Evolutionary conservation across 2,888 invertebrate species (phyloP).

Genomic region (Folsomia manolachei): DNA sequence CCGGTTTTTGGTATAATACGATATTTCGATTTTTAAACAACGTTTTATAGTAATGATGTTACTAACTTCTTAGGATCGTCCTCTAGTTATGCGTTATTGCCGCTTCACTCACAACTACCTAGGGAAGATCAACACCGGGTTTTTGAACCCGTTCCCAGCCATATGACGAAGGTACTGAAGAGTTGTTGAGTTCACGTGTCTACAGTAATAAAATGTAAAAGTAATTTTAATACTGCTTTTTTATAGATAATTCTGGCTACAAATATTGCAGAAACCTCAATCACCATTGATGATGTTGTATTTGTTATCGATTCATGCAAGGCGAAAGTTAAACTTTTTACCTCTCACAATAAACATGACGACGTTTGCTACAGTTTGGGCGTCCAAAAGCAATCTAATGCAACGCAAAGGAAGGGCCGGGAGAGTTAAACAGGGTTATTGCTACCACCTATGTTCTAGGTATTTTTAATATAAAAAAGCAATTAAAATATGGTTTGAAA

Average conservation of each 20-base stretch:
- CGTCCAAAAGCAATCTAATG: conserved; percentile 88
- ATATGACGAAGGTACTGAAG: conserved; percentile 77
- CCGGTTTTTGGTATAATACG: conserved; percentile 64
- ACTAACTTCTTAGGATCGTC: background rate
- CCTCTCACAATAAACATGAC: conserved; percentile 82
- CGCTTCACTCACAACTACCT: conserved; percentile 96
- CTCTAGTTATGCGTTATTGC: conserved; percentile 69
- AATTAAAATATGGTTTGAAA: too few species aligned
- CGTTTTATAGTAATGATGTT: too few species aligned
- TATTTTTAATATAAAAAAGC: too few species aligned
- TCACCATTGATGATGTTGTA: conserved; percentile 97
- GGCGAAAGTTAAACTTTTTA: conserved; percentile 95
- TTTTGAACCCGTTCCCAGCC: conserved; percentile 79
- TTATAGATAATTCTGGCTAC: conserved; percentile 87
- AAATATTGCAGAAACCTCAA: conserved; percentile 96
- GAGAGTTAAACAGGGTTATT: conserved; percentile 87
- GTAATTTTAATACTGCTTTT: conserved; percentile 7
- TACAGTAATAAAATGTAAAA: background rate
- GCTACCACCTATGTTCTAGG: conserved; percentile 91
- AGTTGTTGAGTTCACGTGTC: background rate
- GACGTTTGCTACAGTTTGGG: conserved; percentile 78
- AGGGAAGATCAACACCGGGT: conserved; percentile 91
- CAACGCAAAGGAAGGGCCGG: conserved; percentile 95
- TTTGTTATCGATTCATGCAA: conserved; percentile 97
- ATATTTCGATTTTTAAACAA: too few species aligned